Conservation (phyloP, 1,140 invertebrate species). For the Aphis gossypii region DNA sequence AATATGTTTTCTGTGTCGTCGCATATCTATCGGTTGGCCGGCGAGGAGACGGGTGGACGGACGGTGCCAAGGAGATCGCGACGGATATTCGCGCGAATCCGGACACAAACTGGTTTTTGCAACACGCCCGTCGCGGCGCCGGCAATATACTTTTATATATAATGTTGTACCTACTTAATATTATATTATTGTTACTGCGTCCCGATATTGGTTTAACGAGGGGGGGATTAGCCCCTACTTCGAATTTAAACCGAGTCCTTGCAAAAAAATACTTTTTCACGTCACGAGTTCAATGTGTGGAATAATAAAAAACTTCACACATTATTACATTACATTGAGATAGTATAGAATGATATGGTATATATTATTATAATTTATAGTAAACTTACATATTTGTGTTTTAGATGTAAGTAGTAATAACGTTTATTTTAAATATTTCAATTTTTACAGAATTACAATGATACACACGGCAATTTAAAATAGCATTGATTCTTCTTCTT, state of each 20-base stretch:
- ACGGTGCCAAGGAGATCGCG: background rate
- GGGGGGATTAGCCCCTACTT: background rate
- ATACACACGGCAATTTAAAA: background rate
- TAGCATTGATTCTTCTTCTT: background rate
- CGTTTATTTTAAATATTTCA: background rate
- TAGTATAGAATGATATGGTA: too few species aligned
- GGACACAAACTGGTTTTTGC: constrained; percentile 21
- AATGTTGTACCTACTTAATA: background rate
- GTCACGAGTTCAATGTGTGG: background rate
- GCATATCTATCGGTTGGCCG: background rate
- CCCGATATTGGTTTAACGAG: background rate
- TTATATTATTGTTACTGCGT: background rate
- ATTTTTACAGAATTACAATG: background rate
- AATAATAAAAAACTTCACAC: background rate
- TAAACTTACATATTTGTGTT: background rate
- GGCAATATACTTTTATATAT: background rate
- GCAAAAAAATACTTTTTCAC: background rate
- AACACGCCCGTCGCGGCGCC: background rate
- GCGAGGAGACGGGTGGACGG: background rate
- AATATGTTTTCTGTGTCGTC: background rate
- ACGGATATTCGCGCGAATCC: constrained; percentile 9
- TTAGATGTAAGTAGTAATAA: background rate
- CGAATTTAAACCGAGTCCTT: background rate
- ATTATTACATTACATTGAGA: too few species aligned
- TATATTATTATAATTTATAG: too few species aligned